phyloP scores from a whole-genome alignment of 2,113 vertebrate genomes.

The Pelobates fuscus region DNA sequence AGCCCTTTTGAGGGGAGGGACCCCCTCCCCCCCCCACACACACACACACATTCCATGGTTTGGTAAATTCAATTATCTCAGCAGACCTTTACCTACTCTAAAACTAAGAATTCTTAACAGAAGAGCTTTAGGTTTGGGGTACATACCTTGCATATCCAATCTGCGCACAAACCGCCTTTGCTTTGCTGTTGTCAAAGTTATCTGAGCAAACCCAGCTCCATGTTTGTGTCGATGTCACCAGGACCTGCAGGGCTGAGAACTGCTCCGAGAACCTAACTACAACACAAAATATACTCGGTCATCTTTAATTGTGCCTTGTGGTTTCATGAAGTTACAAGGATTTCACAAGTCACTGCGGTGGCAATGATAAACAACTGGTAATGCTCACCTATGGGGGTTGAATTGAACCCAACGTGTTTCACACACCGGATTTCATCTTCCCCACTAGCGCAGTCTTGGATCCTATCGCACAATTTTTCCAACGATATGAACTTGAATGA shows the following conservation, averaged over 20 bases:
- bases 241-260: constrained; percentile 77
- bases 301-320: neutral
- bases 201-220: constrained; percentile 83
- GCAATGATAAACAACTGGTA: neutral
- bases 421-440: constrained; percentile 82
- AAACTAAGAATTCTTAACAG: no score
- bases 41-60: no score
- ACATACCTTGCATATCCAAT: constrained; percentile 82
- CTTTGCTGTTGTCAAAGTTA: constrained; percentile 70
- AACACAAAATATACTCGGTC: neutral
- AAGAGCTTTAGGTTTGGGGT: no score
- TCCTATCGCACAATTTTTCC: constrained; percentile 72
- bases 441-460: constrained; percentile 70
- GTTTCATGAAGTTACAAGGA: neutral
- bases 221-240: constrained; percentile 38
- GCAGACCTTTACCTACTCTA: no score
- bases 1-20: no score
- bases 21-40: no score
- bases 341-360: neutral
- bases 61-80: no score
- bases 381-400: constrained; percentile 10
- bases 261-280: constrained; percentile 68
- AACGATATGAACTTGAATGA: constrained; percentile 76
- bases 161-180: constrained; percentile 74
- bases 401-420: constrained; percentile 37